Percentiles rank a stretch among this genome's conserved stretches.
Evolutionary conservation across 2,797 vertebrate species (phyloP).

Genomic region (Thamnophis elegans): DNA sequence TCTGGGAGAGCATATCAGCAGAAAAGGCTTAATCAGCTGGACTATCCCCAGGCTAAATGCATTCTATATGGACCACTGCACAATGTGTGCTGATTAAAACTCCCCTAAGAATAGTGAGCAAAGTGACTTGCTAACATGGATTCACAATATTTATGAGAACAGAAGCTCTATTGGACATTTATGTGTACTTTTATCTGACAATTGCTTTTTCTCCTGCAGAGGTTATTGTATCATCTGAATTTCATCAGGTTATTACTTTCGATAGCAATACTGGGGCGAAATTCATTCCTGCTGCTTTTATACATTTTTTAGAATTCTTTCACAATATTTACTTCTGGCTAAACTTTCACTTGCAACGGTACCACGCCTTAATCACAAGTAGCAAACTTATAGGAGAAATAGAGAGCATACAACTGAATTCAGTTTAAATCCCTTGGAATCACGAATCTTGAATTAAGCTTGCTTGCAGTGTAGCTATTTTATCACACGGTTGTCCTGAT

Average conservation of each 20-base stretch:
- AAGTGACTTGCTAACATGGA: conserved; percentile 47
- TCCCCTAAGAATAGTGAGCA: conserved; percentile 36
- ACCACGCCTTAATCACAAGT: not conserved
- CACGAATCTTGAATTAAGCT: conserved; percentile 44
- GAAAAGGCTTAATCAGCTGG: conserved; percentile 24
- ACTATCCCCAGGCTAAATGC: conserved; percentile 44
- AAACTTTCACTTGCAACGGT: conserved; percentile 51
- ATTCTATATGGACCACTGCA: conserved; percentile 40
- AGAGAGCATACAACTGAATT: conserved; percentile 50
- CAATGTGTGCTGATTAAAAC: conserved; percentile 39
- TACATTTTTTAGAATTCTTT: conserved; percentile 57
- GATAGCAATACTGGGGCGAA: conserved; percentile 52
- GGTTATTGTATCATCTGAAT: conserved; percentile 39
- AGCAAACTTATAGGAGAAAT: conserved; percentile 43
- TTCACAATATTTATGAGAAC: conserved; percentile 40
- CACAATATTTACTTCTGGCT: conserved; percentile 58
- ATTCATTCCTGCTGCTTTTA: conserved; percentile 48
- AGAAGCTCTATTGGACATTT: not conserved
- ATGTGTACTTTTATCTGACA: not conserved
- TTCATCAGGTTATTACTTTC: conserved; percentile 47
- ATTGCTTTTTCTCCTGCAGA: not conserved
- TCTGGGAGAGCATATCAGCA: conserved; percentile 31
- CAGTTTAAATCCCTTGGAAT: conserved; percentile 58
- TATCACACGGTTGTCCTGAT: not conserved
- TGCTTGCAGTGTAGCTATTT: not conserved